Evolutionary conservation across 2,888 invertebrate genomes (phyloP).

Genomic region (Leptopilina syphax): DNA sequence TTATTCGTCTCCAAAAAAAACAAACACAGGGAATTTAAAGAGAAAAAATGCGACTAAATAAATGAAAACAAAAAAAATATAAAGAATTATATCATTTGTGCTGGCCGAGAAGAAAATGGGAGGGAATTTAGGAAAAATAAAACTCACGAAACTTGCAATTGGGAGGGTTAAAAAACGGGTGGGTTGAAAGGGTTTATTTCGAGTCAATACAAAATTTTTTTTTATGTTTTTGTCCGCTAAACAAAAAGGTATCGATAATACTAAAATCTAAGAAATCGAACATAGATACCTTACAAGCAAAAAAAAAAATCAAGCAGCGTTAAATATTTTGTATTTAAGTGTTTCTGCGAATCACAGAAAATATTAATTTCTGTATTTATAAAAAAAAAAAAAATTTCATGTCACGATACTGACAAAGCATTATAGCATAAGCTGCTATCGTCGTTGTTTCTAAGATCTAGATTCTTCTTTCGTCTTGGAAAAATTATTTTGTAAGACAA

Average conservation of each 20-base stretch:
- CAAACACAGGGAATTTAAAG: conserved; percentile 24
- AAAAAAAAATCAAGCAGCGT: conserved; percentile 25
- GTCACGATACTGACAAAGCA: conserved; percentile 38
- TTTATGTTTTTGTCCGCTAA: conserved; percentile 55
- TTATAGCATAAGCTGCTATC: conserved; percentile 37
- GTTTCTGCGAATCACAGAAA: conserved; percentile 10
- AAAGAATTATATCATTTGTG: conserved; percentile 46
- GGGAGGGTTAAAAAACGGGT: conserved; percentile 59
- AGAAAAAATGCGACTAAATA: conserved; percentile 55
- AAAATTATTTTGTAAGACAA: too few relatives aligned
- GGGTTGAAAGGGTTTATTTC: conserved; percentile 63
- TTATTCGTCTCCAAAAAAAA: conserved; percentile 20
- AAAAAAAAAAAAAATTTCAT: conserved; percentile 15
- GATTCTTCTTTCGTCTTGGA: conserved; percentile 4
- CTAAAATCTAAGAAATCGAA: conserved; percentile 13
- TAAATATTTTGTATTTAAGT: conserved; percentile 26
- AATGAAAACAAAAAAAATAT: conserved; percentile 47
- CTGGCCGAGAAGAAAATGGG: conserved; percentile 63
- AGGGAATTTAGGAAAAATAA: conserved; percentile 11
- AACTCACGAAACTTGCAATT: conserved; percentile 48
- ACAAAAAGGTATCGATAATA: conserved; percentile 6
- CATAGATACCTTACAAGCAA: conserved; percentile 57
- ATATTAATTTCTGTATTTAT: conserved; percentile 1
- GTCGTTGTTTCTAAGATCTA: conserved; percentile 45
- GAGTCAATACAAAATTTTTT: conserved; percentile 2